phyloP scores from a whole-genome alignment of 1,140 invertebrate genomes.

The Steinernema feltiae region DNA sequence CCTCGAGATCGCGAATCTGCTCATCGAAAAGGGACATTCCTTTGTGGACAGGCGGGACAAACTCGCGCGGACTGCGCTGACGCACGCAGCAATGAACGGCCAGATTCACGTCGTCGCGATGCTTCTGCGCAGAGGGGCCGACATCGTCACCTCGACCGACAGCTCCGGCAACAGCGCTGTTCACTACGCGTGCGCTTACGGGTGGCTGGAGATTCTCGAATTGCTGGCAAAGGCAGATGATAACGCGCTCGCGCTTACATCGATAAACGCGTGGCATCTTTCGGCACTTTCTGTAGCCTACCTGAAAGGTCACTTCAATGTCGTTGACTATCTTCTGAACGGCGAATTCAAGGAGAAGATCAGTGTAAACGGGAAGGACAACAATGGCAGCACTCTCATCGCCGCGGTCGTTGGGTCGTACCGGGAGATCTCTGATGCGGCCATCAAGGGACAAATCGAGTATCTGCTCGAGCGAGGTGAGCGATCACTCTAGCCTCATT shows the following conservation, averaged over 20 bases:
- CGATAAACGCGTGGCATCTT: slow-evolving; percentile 63
- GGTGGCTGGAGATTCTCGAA: slow-evolving; percentile 63
- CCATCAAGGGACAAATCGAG: not conserved
- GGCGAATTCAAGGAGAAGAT: slow-evolving; percentile 60
- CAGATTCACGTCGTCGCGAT: slow-evolving; percentile 62
- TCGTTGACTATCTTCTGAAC: slow-evolving; percentile 61
- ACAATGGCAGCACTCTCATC: not conserved
- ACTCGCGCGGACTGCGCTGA: slow-evolving; percentile 61
- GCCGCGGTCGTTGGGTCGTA: not conserved
- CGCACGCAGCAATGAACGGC: slow-evolving; percentile 63
- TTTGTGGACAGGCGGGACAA: slow-evolving; percentile 58
- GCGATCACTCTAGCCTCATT: not conserved
- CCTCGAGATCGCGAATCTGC: slow-evolving; percentile 40
- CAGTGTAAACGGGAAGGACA: slow-evolving; percentile 59
- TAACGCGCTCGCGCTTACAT: slow-evolving; percentile 58
- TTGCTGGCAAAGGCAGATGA: slow-evolving; percentile 61
- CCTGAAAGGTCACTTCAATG: slow-evolving; percentile 60
- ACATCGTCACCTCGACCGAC: slow-evolving; percentile 59
- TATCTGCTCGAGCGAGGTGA: not conserved
- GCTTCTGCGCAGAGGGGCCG: slow-evolving; percentile 61
- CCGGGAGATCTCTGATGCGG: not conserved
- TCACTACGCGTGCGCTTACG: slow-evolving; percentile 64
- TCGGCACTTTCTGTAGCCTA: slow-evolving; percentile 27
- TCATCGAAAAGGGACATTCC: slow-evolving; percentile 34
- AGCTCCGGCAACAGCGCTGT: slow-evolving; percentile 62